Percentiles rank a stretch among this genome's conserved stretches.
Evolutionary conservation across 2,888 invertebrate genomes (phyloP).

Genomic region (Chrysolina oricalcia): DNA sequence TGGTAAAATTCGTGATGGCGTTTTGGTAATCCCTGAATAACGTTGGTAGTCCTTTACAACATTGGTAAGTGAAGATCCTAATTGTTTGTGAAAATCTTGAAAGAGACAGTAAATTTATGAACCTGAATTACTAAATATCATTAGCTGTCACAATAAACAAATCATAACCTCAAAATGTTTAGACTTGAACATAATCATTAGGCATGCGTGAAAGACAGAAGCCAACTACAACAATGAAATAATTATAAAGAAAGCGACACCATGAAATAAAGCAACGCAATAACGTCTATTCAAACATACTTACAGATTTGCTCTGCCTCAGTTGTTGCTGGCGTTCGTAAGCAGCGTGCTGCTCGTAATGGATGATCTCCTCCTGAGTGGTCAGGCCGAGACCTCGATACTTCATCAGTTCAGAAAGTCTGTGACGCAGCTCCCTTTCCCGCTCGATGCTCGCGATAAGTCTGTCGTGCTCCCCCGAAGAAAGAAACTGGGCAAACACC

Average conservation of each 20-base stretch:
- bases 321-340: constrained; percentile 72
- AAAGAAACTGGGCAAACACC: constrained; percentile 91
- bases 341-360: constrained; percentile 87
- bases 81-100: no score
- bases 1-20: no score
- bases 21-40: no score
- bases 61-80: no score
- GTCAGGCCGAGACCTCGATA: constrained; percentile 91
- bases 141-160: no score
- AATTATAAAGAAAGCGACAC: no score
- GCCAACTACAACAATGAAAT: not conserved
- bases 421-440: constrained; percentile 87
- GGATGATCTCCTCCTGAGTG: constrained; percentile 87
- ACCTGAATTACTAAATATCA: no score
- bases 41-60: no score
- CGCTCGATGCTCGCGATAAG: constrained; percentile 85
- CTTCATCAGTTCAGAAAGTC: constrained; percentile 87
- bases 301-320: constrained; percentile 80
- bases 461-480: constrained; percentile 87
- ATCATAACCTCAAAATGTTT: no score
- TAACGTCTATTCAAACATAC: constrained; percentile 57
- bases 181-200: no score
- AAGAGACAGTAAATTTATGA: no score
- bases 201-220: no score
- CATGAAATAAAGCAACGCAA: not conserved